These are phyloP conservation scores for Drosophila mayri DNA, from an alignment of 1,140 invertebrate species.

Conservation along the genomic window DNA sequence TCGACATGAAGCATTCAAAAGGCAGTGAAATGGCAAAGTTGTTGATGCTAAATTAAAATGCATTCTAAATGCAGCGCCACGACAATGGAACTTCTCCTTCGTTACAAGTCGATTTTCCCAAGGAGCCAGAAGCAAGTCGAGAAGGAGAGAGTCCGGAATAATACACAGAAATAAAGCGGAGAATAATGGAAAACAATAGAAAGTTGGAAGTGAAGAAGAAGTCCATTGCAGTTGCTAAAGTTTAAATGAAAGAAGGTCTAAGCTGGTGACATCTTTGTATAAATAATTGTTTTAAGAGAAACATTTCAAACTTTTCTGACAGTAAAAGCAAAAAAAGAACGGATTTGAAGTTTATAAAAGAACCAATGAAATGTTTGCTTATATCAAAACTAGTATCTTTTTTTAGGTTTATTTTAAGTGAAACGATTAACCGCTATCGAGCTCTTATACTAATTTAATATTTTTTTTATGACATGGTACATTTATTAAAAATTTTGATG, in stretches of 20 bases:
- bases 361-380: not conserved
- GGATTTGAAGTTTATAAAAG: not conserved
- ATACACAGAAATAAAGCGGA: conserved; percentile 45
- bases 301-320: conserved; percentile 6
- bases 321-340: not conserved
- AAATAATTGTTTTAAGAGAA: conserved; percentile 13
- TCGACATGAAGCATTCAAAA: conserved; percentile 33
- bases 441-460: not conserved
- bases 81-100: conserved; percentile 46
- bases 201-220: not conserved
- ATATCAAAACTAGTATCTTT: not conserved
- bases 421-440: not conserved
- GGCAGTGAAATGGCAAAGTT: conserved; percentile 57
- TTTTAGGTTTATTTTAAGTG: not conserved
- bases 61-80: conserved; percentile 67
- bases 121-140: not conserved
- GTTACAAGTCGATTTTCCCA: conserved; percentile 19
- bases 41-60: conserved; percentile 67
- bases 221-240: conserved; percentile 17
- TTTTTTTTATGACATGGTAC: conserved; percentile 1
- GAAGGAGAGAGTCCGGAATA: conserved; percentile 23
- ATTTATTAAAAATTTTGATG: conserved; percentile 20
- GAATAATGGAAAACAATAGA: conserved; percentile 42
- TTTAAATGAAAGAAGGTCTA: conserved; percentile 15
- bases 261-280: conserved; percentile 8